Conservation (phyloP, 2,113 vertebrate genomes). For the Zingel zingel region DNA sequence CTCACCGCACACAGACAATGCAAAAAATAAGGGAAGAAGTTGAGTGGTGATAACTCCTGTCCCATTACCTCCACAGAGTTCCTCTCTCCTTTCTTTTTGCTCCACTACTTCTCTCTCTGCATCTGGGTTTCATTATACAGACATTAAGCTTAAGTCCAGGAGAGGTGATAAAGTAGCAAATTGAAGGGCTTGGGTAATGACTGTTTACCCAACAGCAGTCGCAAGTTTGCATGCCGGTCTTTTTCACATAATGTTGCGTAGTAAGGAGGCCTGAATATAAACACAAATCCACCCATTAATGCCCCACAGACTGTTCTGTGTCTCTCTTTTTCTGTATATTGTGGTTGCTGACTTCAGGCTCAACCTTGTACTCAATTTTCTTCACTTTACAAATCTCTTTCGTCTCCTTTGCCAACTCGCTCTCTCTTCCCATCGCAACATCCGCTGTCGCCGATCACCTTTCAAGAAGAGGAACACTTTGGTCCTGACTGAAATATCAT, state of each 20-base stretch:
- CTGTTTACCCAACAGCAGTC: constrained; percentile 72
- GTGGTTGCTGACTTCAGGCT: constrained; percentile 20
- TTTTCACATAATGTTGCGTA: constrained; percentile 49
- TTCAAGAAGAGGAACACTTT: not conserved
- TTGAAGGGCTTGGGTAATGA: constrained; percentile 70
- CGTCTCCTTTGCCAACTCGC: not conserved
- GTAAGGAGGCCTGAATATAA: constrained; percentile 23
- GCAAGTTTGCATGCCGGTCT: constrained; percentile 45
- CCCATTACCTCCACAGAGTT: constrained; percentile 54
- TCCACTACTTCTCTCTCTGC: constrained; percentile 32
- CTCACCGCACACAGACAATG: not conserved
- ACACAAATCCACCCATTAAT: constrained; percentile 38
- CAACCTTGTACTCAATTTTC: constrained; percentile 11
- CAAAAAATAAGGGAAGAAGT: constrained; percentile 28
- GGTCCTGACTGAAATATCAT: not conserved
- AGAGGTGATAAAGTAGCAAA: constrained; percentile 75
- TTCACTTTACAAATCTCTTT: not conserved
- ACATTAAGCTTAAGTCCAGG: constrained; percentile 67
- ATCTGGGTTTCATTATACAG: constrained; percentile 71
- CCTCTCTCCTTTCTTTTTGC: constrained; percentile 11
- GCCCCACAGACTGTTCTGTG: not conserved
- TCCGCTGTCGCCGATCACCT: not conserved
- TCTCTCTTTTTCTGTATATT: constrained; percentile 11
- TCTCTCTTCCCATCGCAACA: not conserved
- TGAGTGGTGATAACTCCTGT: constrained; percentile 49